These are phyloP conservation scores for Atractosteus spatula DNA, from an alignment of 2,113 vertebrate species.

Conservation along the genomic window DNA sequence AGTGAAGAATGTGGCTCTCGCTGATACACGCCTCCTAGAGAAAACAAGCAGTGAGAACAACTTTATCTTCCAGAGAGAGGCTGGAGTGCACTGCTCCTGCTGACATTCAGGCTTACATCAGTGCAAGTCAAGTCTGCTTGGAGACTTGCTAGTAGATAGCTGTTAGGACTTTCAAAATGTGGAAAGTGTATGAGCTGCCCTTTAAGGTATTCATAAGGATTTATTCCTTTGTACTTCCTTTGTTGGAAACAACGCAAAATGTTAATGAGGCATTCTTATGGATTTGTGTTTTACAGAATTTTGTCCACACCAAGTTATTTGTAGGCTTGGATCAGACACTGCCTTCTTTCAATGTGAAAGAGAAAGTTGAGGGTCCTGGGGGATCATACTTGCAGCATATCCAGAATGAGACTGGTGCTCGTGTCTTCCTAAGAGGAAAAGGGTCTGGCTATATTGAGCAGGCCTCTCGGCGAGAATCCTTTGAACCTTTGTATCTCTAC, in stretches of 20 bases:
- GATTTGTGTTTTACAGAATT: conserved; percentile 70
- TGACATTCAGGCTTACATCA: conserved; percentile 39
- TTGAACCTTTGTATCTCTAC: conserved; percentile 96
- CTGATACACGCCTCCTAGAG: conserved; percentile 69
- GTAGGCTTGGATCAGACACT: conserved; percentile 89
- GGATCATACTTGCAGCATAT: conserved; percentile 94
- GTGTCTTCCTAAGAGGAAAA: conserved; percentile 91
- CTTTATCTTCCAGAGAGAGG: conserved; percentile 32
- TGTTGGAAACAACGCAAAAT: too few species aligned
- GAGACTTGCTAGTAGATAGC: too few species aligned
- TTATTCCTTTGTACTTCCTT: too few species aligned
- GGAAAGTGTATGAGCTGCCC: too few species aligned
- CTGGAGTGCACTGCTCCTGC: conserved; percentile 57
- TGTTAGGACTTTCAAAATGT: too few species aligned
- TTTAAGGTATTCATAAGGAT: too few species aligned
- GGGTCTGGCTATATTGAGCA: conserved; percentile 94
- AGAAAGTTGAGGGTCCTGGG: conserved; percentile 90
- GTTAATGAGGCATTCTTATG: not conserved
- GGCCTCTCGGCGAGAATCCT: conserved; percentile 90
- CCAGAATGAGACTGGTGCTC: conserved; percentile 90
- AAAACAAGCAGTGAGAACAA: conserved; percentile 60
- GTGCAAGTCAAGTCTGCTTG: too few species aligned
- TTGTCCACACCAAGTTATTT: conserved; percentile 97
- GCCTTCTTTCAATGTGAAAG: conserved; percentile 84
- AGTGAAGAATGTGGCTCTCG: conserved; percentile 55